Conservation (phyloP, 2,797 vertebrate genomes). For the Sebastes hubbsi region DNA sequence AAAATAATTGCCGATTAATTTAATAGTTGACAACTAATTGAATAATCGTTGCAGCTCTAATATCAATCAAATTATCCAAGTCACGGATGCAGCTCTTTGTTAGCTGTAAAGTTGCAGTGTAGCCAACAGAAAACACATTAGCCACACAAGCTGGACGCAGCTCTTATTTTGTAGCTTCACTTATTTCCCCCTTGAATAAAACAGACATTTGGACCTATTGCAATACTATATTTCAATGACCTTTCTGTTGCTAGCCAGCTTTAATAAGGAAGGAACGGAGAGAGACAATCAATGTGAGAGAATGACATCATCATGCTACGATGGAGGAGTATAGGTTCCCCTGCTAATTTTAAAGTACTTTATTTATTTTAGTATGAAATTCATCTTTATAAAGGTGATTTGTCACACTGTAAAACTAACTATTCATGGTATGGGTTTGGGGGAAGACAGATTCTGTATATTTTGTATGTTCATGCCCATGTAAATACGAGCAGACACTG, state of each 20-base stretch:
- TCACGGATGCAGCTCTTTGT: background rate
- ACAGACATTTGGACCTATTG: background rate
- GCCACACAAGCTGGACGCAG: background rate
- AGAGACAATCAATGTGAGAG: conserved; percentile 46
- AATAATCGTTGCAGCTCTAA: too few species aligned
- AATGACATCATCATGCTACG: background rate
- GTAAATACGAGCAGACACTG: conserved; percentile 58
- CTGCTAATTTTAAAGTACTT: conserved; percentile 1
- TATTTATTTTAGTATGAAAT: conserved; percentile 52
- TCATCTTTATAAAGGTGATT: conserved; percentile 8
- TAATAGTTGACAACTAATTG: too few species aligned
- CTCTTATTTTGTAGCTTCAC: background rate
- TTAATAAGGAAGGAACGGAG: background rate
- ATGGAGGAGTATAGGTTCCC: conserved; percentile 19
- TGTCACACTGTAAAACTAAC: conserved; percentile 36
- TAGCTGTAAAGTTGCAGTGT: background rate
- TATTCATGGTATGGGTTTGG: conserved; percentile 18
- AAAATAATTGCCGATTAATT: too few species aligned
- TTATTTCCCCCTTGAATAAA: background rate
- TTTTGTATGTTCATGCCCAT: conserved; percentile 58
- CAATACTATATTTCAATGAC: background rate
- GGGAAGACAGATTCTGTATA: conserved; percentile 46
- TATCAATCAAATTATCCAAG: background rate
- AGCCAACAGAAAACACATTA: background rate
- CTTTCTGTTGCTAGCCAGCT: background rate